These are phyloP conservation scores for Syrrhaptes paradoxus DNA, from an alignment of 2,113 vertebrate genomes.

Conservation along the genomic window DNA sequence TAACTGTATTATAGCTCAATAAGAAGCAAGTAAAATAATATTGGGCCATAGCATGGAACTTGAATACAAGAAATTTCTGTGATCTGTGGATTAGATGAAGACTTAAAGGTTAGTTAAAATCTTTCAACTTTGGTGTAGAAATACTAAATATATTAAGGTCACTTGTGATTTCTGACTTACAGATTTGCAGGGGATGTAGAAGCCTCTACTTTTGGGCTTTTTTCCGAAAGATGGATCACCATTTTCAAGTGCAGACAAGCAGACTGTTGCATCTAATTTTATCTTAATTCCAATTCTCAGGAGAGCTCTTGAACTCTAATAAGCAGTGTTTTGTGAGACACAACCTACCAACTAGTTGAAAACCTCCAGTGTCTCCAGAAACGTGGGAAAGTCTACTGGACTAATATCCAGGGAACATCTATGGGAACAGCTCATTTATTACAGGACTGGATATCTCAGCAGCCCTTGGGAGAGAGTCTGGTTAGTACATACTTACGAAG, in stretches of 20 bases:
- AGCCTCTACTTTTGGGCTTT: neutral
- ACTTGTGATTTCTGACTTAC: neutral
- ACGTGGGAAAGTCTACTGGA: constrained; percentile 46
- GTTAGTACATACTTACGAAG: neutral
- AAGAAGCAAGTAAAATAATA: neutral
- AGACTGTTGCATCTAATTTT: constrained; percentile 25
- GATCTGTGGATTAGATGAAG: neutral
- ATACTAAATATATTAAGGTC: neutral
- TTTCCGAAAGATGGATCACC: neutral
- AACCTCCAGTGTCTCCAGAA: neutral
- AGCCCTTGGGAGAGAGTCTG: neutral
- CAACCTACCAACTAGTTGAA: neutral
- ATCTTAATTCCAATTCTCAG: constrained; percentile 23
- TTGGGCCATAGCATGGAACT: neutral
- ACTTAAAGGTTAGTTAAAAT: neutral
- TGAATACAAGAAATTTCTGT: neutral
- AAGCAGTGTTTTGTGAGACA: constrained; percentile 1
- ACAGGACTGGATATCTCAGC: neutral
- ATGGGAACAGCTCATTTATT: neutral
- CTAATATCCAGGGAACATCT: neutral
- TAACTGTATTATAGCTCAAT: neutral
- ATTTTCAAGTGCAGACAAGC: neutral
- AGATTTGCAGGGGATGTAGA: neutral
- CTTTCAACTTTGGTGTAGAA: neutral
- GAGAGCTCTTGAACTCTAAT: neutral